A percentile compares a stretch with the other conserved stretches of the same genome.
Conservation (phyloP, 1,140 invertebrate species). For the Trypoxylus dichotomus region DNA sequence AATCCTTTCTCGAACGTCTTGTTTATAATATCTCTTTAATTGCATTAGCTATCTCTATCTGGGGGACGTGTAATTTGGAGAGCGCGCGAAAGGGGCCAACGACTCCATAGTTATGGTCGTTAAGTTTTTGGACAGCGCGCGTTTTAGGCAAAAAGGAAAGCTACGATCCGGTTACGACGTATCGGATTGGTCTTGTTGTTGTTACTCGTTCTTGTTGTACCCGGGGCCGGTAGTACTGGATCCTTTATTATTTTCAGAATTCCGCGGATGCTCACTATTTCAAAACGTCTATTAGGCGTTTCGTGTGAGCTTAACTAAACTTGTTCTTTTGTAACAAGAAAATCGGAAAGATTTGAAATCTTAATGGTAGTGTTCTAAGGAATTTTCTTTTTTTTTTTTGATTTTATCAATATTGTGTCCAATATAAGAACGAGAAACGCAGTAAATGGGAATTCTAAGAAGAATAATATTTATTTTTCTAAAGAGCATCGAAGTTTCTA, state of each 20-base stretch:
- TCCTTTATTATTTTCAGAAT: conserved; percentile 24
- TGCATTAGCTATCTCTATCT: conserved; percentile 30
- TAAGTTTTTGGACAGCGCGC: conserved; percentile 25
- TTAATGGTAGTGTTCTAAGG: background rate
- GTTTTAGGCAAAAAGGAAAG: conserved; percentile 25
- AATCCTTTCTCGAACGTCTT: conserved; percentile 19
- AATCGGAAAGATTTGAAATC: background rate
- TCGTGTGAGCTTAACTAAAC: background rate
- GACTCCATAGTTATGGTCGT: conserved; percentile 24
- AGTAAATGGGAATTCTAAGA: too few species aligned
- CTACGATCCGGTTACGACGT: background rate
- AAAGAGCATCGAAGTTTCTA: too few species aligned
- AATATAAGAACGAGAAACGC: too few species aligned
- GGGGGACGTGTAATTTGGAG: conserved; percentile 26
- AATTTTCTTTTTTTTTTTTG: background rate
- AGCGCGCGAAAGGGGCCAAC: conserved; percentile 11
- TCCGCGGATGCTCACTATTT: background rate
- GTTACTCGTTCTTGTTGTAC: background rate
- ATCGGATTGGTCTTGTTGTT: conserved; percentile 13
- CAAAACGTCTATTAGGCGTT: background rate
- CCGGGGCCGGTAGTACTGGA: background rate
- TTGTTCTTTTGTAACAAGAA: background rate
- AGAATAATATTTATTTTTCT: too few species aligned
- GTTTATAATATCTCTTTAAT: conserved; percentile 30
- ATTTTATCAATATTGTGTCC: background rate